phyloP scores from a whole-genome alignment of 2,888 invertebrate species.

The Limnephilus rhombicus region DNA sequence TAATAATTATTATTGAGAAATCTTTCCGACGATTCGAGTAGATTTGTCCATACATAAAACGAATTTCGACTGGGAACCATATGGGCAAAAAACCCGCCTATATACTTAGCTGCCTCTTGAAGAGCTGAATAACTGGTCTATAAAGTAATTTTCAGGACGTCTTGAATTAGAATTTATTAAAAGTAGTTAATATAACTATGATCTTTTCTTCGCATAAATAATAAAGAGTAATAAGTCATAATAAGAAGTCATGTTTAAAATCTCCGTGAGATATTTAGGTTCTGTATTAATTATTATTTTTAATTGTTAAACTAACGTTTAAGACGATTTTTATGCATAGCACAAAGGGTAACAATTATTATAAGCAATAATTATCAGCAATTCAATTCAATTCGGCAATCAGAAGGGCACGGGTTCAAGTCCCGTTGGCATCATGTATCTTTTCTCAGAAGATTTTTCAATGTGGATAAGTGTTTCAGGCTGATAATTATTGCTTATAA shows the following conservation, averaged over 20 bases:
- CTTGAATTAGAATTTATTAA: neutral
- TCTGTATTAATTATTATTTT: too few relatives aligned
- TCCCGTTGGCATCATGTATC: too few relatives aligned
- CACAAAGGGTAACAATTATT: too few relatives aligned
- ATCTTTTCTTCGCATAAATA: neutral
- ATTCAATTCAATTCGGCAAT: too few relatives aligned
- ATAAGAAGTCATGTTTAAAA: neutral
- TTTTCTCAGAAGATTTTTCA: too few relatives aligned
- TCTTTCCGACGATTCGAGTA: neutral
- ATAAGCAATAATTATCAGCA: too few relatives aligned
- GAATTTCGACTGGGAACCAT: neutral
- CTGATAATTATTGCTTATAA: too few relatives aligned
- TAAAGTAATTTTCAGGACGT: neutral
- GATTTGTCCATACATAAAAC: neutral
- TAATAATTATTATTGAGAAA: neutral
- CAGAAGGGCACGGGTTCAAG: too few relatives aligned
- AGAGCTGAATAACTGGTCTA: neutral
- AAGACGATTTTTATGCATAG: too few relatives aligned
- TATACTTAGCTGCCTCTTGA: neutral
- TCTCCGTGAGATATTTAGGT: too few relatives aligned
- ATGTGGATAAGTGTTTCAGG: too few relatives aligned
- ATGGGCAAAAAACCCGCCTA: neutral
- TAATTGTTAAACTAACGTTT: too few relatives aligned
- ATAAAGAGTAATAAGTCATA: neutral
- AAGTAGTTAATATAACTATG: neutral